phyloP scores from a whole-genome alignment of 2,113 vertebrate genomes.

The Gavia stellata region DNA sequence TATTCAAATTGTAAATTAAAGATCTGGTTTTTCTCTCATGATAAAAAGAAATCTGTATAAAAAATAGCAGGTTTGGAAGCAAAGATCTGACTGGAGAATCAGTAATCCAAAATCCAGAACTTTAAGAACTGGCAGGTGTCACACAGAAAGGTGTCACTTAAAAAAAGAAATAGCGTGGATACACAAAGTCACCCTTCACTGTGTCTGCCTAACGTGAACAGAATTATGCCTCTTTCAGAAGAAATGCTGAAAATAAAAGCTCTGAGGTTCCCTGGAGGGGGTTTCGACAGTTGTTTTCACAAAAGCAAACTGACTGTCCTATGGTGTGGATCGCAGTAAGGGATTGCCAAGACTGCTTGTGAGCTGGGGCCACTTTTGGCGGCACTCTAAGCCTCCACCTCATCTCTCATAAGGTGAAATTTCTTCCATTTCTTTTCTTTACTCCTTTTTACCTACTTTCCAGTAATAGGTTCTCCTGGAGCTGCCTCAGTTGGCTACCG shows the following conservation, averaged over 20 bases:
- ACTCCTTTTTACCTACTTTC: neutral
- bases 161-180: neutral
- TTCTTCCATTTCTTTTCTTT: no score
- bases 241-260: neutral
- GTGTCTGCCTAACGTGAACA: neutral
- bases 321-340: rapidly evolving
- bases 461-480: neutral
- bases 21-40: neutral
- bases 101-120: neutral
- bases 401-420: rapidly evolving
- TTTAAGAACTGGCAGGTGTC: neutral
- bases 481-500: neutral
- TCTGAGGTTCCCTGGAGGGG: neutral
- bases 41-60: neutral
- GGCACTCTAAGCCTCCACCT: neutral
- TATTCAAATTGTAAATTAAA: neutral
- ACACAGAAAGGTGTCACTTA: neutral
- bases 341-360: neutral
- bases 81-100: neutral
- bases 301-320: rapidly evolving
- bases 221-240: neutral
- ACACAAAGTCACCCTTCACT: neutral
- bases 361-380: neutral
- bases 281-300: neutral
- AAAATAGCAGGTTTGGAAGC: neutral